Evolutionary conservation across 2,113 vertebrate genomes (phyloP), one percentile per base, ranked within the genome.

Genomic region (Urocitellus parryii): DNA sequence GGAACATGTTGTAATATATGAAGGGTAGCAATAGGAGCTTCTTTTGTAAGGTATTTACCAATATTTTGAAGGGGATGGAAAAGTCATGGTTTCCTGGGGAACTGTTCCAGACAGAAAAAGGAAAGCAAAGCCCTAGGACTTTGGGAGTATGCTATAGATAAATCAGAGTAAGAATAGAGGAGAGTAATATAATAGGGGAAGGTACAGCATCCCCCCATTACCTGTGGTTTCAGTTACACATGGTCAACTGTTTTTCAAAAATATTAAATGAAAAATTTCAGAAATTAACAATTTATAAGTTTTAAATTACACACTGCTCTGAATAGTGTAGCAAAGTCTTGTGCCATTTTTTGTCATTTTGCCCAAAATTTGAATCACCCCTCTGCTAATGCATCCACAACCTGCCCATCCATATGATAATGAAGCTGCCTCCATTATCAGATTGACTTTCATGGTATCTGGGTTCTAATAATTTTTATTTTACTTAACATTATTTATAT

Each of bases 131-230:
- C 2, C 17, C 25, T 5, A 12, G 48, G 16, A 29, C 27, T 67
- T 67, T 29, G 6, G 4, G 37, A 93, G 34, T 27, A 4, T 61
- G 8, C 13, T 14, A 1, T 24, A 27, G 18, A 20, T 78, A 10
- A 27, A 72, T 20, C 10, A 29, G 3, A 39, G 0, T 77, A 45
- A 93, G 39, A 16, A 14, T 12, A 29, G 18, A 53, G 58, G 20
- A 37, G n/a, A 85, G 7, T 29, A n/a, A 53, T 0, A 25, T 5
- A 10, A 24, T 20, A 6, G 7, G 7, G n/a, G 0, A 45, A 34
- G 70, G 7, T 72, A 17, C 18, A 76, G 16, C 3, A 24, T 13
- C 14, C 37, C 11, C 9, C 1, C 5, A 73, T 87, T 29, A 73
- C 12, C 53, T 53, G 24, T 42, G 37, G 10, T 42, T 32, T 74